These are phyloP conservation scores for Phasia obesa DNA, from an alignment of 2,888 invertebrate species.

Conservation along the genomic window DNA sequence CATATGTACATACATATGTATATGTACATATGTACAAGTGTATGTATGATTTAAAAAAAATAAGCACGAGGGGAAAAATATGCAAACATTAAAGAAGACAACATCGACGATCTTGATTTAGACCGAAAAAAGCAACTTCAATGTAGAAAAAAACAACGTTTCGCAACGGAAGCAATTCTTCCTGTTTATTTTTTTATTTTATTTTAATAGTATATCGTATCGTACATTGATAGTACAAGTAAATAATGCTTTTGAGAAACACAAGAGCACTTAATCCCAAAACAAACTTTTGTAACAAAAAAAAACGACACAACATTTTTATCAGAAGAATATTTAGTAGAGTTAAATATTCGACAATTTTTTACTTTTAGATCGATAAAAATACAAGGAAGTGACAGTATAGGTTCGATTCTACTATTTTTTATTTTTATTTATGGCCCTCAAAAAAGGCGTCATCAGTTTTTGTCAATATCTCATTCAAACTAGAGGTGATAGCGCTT, in stretches of 20 bases:
- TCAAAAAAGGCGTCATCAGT: too few relatives aligned
- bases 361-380: too few relatives aligned
- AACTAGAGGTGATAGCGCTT: too few relatives aligned
- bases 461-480: too few relatives aligned
- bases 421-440: too few relatives aligned
- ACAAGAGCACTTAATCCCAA: conserved; percentile 30
- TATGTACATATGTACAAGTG: not conserved
- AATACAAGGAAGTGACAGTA: not conserved
- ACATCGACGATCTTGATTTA: conserved; percentile 62
- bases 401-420: too few relatives aligned
- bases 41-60: conserved; percentile 22
- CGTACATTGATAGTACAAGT: conserved; percentile 48
- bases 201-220: conserved; percentile 45
- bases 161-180: conserved; percentile 68
- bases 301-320: not conserved
- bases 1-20: too few relatives aligned
- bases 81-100: conserved; percentile 62
- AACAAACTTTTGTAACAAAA: not conserved
- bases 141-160: conserved; percentile 56
- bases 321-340: not conserved
- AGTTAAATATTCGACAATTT: too few relatives aligned
- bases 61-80: conserved; percentile 54
- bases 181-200: conserved; percentile 56
- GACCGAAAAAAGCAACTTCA: conserved; percentile 59
- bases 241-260: conserved; percentile 45